These are phyloP conservation scores for Somateria mollissima DNA, from an alignment of 2,797 vertebrate species.

Conservation along the genomic window DNA sequence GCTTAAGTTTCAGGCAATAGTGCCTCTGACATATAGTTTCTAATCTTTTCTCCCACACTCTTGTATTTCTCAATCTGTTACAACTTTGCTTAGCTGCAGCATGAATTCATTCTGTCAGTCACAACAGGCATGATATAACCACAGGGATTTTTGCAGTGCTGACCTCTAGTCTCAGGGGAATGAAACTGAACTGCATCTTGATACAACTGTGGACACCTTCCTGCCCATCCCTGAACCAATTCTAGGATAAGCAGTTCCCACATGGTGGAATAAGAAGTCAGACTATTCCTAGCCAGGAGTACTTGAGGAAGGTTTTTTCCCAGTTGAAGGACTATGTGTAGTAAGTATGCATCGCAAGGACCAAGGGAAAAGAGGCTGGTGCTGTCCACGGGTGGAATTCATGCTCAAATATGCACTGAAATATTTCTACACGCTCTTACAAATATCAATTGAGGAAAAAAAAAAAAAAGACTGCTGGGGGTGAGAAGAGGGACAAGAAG, in stretches of 20 bases:
- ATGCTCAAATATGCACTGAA: not conserved
- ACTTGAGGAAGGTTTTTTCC: not conserved
- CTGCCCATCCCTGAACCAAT: not conserved
- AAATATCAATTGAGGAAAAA: not conserved
- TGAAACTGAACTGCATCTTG: not conserved
- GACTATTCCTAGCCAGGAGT: not conserved
- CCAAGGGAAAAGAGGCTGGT: not conserved
- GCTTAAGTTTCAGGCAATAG: not conserved
- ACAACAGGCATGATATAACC: not conserved
- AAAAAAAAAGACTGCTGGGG: not conserved
- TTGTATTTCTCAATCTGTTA: not conserved
- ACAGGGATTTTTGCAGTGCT: not conserved
- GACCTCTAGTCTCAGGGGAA: fast-evolving
- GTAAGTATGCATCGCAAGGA: not conserved
- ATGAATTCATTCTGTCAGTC: not conserved
- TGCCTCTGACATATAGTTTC: not conserved
- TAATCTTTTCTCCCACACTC: not conserved
- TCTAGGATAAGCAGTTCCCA: not conserved
- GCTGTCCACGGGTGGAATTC: not conserved
- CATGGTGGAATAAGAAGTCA: not conserved
- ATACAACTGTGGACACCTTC: not conserved
- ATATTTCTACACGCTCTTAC: not conserved
- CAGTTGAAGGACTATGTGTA: not conserved
- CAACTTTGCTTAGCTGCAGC: not conserved
- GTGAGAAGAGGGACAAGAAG: not conserved